Evolutionary conservation across 2,888 invertebrate species (phyloP), one percentile per base, ranked within the genome.

Genomic region (Ptilodon capucinus): DNA sequence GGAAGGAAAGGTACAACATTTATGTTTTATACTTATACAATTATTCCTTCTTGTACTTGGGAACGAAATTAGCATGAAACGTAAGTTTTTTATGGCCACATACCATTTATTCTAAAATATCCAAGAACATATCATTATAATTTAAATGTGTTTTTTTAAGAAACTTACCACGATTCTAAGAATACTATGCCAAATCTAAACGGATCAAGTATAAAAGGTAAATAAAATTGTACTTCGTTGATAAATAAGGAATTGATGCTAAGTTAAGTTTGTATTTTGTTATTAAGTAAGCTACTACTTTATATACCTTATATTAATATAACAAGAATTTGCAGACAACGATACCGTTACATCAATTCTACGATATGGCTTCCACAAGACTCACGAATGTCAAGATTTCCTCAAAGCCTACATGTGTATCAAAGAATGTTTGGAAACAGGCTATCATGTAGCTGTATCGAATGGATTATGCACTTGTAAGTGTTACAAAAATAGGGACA

Each of bases 301-400:
- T n/a, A n/a, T n/a, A n/a, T n/a, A n/a, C n/a, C n/a, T n/a, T n/a
- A n/a, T 28, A 28, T 28, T 28, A n/a, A 21, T 28, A n/a, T 3
- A 4, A 28, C n/a, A n/a, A n/a, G n/a, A n/a, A 55, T 46, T 54
- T 25, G n/a, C 50, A 46, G 44, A 55, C 18, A 30, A 50, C 11
- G 50, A 58, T 14, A 64, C n/a, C 13, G 9, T 68, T 53, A 36
- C 30, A 7, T 8, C 68, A 50, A 59, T 64, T 11, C 60, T 84
- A 34, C 81, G 86, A 30, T 86, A 84, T 52, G 88, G 88, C 16
- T 81, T 81, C 57, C 87, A 88, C 16, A 60, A 56, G 49, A 79
- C 71, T n/a, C 35, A 72, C 1, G 72, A 72, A 1, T 89, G 88
- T 48, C 19, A 48, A 21, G 53, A 71, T 30, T 86, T 74, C 38